Evolutionary conservation across 2,113 vertebrate genomes (phyloP), one percentile per base, ranked within the genome.

Genomic region (Blennius ocellaris): DNA sequence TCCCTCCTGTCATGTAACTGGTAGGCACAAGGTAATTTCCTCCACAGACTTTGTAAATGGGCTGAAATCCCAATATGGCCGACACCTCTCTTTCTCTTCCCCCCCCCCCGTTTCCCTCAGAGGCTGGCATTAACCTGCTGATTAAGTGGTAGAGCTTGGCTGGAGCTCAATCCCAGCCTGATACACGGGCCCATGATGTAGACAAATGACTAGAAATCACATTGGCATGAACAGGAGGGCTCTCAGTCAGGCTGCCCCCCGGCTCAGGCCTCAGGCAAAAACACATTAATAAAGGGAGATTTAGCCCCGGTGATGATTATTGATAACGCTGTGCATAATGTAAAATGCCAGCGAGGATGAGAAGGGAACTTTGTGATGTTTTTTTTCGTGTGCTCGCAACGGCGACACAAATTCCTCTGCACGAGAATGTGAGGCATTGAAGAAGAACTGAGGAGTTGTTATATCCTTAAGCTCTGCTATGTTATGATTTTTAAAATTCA

Each of bases 131-230:
- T 92, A 91, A 92, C 87, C 90, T 90, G 80, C 80, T 93, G 92
- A 93, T 93, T 93, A 93, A 92, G 88, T 89, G 86, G 84, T 87
- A 83, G 87, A 89, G 88, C 87, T 89, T 92, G 83, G 89, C 90
- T 92, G 87, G 81, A 85, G 88, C 90, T 92, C 90, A 88, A 89
- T 88, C 89, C 78, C 66, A 63, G 77, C 65, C 85, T 83, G 68
- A 83, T 86, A 78, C 82, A 80, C 77, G 51, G 70, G 61, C 80
- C 82, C 80, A 69, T 90, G 87, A 91, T 92, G 88, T 87, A 91
- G 90, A 92, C 89, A 90, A 92, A 92, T 90, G 86, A 92, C 61
- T 73, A 69, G 81, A 78, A 88, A 87, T 85, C 80, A 75, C 79
- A 81, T 65, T 73, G 83, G 87, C 85, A 89, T 81, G 83, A 87